Base-by-base conservation (phyloP, 2,797 vertebrate species). In the Crocodylus rhombifer region DNA sequence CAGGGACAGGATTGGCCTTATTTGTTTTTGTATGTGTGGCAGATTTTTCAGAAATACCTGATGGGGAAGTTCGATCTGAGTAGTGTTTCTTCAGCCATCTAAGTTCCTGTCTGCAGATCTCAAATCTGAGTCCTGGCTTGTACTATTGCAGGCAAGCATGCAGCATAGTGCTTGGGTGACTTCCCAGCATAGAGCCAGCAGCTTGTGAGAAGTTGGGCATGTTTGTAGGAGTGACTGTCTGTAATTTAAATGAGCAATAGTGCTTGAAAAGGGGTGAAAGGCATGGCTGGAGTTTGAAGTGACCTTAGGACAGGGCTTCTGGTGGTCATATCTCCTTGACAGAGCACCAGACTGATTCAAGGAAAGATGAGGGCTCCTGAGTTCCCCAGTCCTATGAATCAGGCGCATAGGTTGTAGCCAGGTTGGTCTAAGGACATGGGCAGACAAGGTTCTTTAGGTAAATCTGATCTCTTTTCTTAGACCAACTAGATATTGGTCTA, bases 371-470 rank as follows among this genome's bases (percentile, higher is more conserved):
- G 65, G 79, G 16, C n/a, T 80, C 88, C 23, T 11, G 61, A 80
- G 74, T 92, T 90, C 63, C 84, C 94, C 86, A 82, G 89, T 94
- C 86, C 94, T 86, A 90, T 56, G 88, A 91, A 91, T 75, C 42
- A 10, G 42, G 42, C 9, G 10, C 10, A 51, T 51, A 51, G 42
- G 42, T 51, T 51, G 42, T 51, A 51, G 42, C 42, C 42, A 51
- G 42, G 42, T 42, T 42, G 42, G 42, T 42, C 42, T 42, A 42
- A 42, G 42, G 42, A 42, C 42, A 42, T 10, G 42, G 42, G 42
- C 42, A 42, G 42, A 10, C 42, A 51, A 51, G 42, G 42, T 51
- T 51, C 10, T 51, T 51, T 51, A 10, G 42, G 42, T 10, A 51
- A 51, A 51, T 9, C 42, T 51, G 42, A 51, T 51, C 2, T 51